Evolutionary conservation across 2,888 invertebrate genomes (phyloP).

Genomic region (Drosophila falleni): DNA sequence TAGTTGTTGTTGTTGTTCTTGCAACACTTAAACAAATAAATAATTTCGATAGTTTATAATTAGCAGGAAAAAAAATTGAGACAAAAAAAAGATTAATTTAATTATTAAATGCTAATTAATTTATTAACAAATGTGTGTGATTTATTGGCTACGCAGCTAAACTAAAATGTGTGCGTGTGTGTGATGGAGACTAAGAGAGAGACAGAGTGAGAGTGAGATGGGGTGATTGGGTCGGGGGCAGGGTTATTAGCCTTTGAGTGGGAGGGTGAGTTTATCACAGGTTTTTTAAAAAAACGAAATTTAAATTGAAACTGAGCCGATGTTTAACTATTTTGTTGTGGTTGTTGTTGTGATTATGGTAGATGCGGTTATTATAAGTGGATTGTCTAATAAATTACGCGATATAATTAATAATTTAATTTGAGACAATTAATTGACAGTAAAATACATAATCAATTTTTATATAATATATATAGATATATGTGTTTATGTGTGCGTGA

Average conservation of each 20-base stretch:
- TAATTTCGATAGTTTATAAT: slow-evolving; percentile 56
- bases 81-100: slow-evolving; percentile 45
- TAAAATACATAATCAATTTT: slow-evolving; percentile 52
- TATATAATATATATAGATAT: background rate
- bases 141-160: slow-evolving; percentile 61
- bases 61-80: slow-evolving; percentile 42
- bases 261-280: slow-evolving; percentile 67
- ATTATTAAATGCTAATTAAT: slow-evolving; percentile 48
- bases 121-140: slow-evolving; percentile 57
- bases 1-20: slow-evolving; percentile 9
- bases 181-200: background rate
- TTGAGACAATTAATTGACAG: slow-evolving; percentile 63
- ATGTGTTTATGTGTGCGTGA: slow-evolving; percentile 10
- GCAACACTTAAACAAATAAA: slow-evolving; percentile 61
- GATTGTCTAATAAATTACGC: slow-evolving; percentile 43
- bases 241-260: slow-evolving; percentile 11
- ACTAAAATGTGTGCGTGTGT: slow-evolving; percentile 40
- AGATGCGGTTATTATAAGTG: slow-evolving; percentile 46
- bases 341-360: slow-evolving; percentile 5
- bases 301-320: slow-evolving; percentile 21
- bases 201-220: background rate
- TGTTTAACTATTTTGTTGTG: slow-evolving; percentile 22
- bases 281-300: slow-evolving; percentile 27
- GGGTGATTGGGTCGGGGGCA: slow-evolving; percentile 1
- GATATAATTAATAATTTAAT: slow-evolving; percentile 47